Conservation (phyloP, 2,888 invertebrate genomes). For the Sycophila texana region DNA sequence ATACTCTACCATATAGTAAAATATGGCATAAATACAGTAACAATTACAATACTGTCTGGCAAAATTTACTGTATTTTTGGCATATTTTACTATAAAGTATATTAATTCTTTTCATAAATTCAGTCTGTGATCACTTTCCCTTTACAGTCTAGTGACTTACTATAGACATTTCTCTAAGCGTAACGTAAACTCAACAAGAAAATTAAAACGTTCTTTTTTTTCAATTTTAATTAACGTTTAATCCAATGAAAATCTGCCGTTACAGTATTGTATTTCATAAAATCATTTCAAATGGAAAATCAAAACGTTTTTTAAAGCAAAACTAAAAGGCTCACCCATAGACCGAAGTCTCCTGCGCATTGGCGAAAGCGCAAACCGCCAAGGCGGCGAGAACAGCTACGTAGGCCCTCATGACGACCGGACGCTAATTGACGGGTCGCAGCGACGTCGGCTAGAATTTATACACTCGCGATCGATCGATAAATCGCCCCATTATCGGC, state of each 20-base stretch:
- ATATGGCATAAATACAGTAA: too few relatives aligned
- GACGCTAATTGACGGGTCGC: background rate
- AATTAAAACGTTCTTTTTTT: too few relatives aligned
- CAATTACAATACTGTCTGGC: too few relatives aligned
- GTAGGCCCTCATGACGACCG: constrained; percentile 15
- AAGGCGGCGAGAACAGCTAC: constrained; percentile 3
- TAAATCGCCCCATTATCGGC: constrained; percentile 7
- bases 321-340: constrained; percentile 28
- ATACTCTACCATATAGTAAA: too few relatives aligned
- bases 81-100: too few relatives aligned
- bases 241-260: background rate
- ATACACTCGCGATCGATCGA: constrained; percentile 20
- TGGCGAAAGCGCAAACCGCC: background rate
- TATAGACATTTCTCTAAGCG: too few relatives aligned
- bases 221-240: too few relatives aligned
- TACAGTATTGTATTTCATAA: background rate
- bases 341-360: constrained; percentile 18
- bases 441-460: constrained; percentile 4
- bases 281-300: background rate
- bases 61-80: too few relatives aligned
- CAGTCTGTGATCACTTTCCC: too few relatives aligned
- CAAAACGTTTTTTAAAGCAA: background rate
- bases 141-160: too few relatives aligned
- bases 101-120: too few relatives aligned
- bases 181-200: too few relatives aligned